Base-by-base conservation (phyloP, 37 sponge, comb jelly and placozoan species). In the Aphrocallistes beatrix region DNA sequence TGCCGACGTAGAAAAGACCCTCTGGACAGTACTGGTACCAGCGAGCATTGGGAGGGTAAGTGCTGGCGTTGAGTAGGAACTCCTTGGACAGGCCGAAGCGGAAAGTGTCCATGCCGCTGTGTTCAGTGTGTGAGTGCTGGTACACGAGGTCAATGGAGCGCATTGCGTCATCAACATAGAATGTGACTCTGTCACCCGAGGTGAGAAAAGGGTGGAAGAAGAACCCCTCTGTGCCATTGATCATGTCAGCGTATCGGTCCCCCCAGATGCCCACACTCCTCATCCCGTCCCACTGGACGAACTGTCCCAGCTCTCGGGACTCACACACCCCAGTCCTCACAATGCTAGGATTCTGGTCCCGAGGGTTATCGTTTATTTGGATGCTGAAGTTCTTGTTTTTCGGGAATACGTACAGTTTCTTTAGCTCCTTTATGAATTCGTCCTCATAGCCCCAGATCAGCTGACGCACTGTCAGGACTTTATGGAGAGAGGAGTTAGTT, bases 181-280 rank as follows among this genome's bases (percentile, higher is more conserved):
- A 89, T 30, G 39, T 23, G 21, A 94, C 88, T 37, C 37, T 36
- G n/a, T 92, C 91, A 37, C 86, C 87, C 81, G 89, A 48, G 17
- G 89, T 60, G 23, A 94, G 75, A 36, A 81, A 38, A 0, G 95
- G 95, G 1, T 84, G 88, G 83, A 91, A 94, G 87, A 94, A 89
- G 32, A 94, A 82, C 39, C 95, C 95, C 81, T 94, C 95, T 0
- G 92, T 94, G 0, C 94, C 92, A 50, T 88, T 90, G 37, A 94
- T 82, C 37, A 48, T 25, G 47, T 91, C 87, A 0, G 92, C 92
- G 37, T 39, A 49, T 1, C 49, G 85, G 40, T 85, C 90, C 23
- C 87, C 48, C 88, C 91, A 85, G 38, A 84, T 81, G 42, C 47
- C 81, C 39, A 90, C 83, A 0, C 1, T 39, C 25, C 39, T 40